Base-by-base conservation (phyloP, 2,888 invertebrate species). In the Pterostichus niger region DNA sequence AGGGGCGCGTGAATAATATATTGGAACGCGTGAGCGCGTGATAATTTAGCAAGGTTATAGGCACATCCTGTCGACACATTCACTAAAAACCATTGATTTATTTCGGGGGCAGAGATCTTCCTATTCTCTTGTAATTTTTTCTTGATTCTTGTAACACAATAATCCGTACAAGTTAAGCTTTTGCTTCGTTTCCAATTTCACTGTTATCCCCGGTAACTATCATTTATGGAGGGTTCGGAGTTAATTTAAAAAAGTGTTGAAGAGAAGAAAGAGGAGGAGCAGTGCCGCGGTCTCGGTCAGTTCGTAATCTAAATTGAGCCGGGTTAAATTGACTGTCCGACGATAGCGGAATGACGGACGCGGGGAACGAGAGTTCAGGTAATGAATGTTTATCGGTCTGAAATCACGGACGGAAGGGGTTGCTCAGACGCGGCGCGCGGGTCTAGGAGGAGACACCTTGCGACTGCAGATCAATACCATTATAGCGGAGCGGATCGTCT, bases 381-480 rank as follows among this genome's bases (percentile, higher is more conserved):
- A 89, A 89, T 89, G 89, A 89, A 89, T 89, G 89, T 89, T 89
- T 89, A 89, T 89, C 88, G 89, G 87, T 85, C 87, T 86, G 88
- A 89, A 89, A 89, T 88, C 88, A 88, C 86, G 88, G 88, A 87
- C 87, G 85, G 86, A 86, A 85, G 85, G 52, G 44, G 49, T 31
- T 15, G 54, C 15, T 40, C 6, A 68, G 40, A 31, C 40, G 33
- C 54, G 35, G 71, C 71, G 33, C 52, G 33, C 33, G 17, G 59
- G 76, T 11, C 24, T 9, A 54, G 33, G 52, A 33, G 73, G 82
- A 75, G 77, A 77, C 83, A 83, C 83, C 77, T 83, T 83, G 82
- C 76, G 82, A 84, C 84, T 83, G 78, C 83, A 84, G 85, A 86
- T 86, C 86, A 86, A 86, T 86, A 86, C 86, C 84, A 85, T 85